Percentiles rank a stretch among this genome's conserved stretches.
Evolutionary conservation across 2,113 vertebrate species (phyloP).

Genomic region (Sorex araneus): DNA sequence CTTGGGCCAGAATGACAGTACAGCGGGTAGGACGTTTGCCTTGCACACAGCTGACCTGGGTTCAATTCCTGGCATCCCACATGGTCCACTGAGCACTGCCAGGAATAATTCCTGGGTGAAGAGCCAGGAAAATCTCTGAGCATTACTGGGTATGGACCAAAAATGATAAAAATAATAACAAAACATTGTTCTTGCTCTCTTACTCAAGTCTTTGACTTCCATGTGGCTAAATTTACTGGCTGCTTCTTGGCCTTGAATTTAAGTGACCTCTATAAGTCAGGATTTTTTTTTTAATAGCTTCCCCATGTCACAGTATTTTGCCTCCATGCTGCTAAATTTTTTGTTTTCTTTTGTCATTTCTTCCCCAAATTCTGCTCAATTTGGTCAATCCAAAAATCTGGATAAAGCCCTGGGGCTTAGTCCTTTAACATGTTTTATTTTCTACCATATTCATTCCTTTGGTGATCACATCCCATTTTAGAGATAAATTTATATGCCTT

Average conservation of each 20-base stretch:
- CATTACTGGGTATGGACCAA: too few species aligned
- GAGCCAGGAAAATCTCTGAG: too few species aligned
- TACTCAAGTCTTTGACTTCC: neutral
- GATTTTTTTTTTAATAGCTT: neutral
- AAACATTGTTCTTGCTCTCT: neutral
- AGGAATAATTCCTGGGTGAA: too few species aligned
- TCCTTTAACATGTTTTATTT: conserved; percentile 44
- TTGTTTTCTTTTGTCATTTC: conserved; percentile 11
- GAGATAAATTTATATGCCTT: neutral
- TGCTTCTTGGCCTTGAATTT: neutral
- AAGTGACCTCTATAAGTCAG: neutral
- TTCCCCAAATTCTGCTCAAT: neutral
- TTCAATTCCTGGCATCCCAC: too few species aligned
- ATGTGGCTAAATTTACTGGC: neutral
- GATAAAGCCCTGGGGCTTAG: neutral
- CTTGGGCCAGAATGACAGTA: too few species aligned
- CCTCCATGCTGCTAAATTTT: neutral
- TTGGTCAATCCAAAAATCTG: neutral
- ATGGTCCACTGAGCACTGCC: too few species aligned
- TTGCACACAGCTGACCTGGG: too few species aligned
- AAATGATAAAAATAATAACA: too few species aligned
- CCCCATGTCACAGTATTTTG: neutral
- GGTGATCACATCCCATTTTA: conserved; percentile 10
- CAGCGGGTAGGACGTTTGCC: too few species aligned
- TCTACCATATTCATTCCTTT: neutral